These are phyloP conservation scores for Lepidochrysops patricia DNA, from an alignment of 2,888 invertebrate species.

Conservation along the genomic window DNA sequence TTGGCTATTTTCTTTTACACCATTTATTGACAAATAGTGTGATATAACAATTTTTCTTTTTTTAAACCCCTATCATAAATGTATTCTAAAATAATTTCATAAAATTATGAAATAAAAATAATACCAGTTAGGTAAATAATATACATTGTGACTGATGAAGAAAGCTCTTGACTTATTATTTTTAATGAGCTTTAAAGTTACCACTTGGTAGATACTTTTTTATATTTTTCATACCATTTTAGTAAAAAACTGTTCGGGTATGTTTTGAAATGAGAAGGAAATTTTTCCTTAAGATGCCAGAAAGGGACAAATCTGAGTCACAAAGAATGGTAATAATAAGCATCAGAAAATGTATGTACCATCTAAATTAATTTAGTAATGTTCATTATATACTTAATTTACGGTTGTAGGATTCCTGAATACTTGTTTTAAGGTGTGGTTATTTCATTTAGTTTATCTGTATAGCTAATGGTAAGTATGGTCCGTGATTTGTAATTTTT, in stretches of 20 bases:
- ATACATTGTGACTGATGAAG: too few relatives aligned
- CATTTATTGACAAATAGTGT: background rate
- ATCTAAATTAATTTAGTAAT: background rate
- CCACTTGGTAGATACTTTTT: background rate
- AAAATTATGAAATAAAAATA: background rate
- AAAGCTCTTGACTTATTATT: background rate
- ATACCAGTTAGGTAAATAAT: background rate
- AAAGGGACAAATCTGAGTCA: background rate
- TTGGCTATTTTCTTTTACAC: background rate
- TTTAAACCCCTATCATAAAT: too few relatives aligned
- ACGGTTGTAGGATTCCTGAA: background rate
- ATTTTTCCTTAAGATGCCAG: too few relatives aligned
- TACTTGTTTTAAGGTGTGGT: slow-evolving; percentile 1
- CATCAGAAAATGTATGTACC: background rate
- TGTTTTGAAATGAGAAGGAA: background rate
- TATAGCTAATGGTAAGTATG: background rate
- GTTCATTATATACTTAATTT: background rate
- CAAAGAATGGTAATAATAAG: too few relatives aligned
- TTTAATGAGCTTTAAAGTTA: background rate
- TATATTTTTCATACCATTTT: background rate
- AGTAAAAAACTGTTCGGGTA: background rate
- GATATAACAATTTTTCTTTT: too few relatives aligned
- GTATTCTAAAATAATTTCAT: too few relatives aligned
- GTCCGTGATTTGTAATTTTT: background rate
- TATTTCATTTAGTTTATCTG: background rate